Evolutionary conservation across 23 tunicate genomes (phyloP).

Genomic region (Styela clava): DNA sequence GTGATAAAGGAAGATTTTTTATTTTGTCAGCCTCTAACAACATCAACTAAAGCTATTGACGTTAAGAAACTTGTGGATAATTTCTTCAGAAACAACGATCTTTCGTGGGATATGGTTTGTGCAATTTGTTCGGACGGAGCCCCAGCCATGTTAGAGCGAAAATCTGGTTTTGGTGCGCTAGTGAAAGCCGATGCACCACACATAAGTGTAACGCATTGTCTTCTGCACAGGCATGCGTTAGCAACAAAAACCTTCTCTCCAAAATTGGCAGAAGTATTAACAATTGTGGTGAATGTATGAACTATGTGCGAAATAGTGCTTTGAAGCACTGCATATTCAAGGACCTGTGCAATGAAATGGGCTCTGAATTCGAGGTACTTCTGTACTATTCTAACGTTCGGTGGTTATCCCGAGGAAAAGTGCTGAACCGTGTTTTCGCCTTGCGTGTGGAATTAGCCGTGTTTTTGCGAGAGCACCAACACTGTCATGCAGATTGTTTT

Average conservation of each 20-base stretch:
- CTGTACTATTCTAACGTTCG: conserved; percentile 39
- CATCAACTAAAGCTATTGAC: conserved; percentile 42
- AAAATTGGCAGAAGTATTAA: conserved; percentile 67
- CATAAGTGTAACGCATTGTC: conserved; percentile 53
- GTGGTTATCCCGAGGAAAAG: too few species aligned
- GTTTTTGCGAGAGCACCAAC: conserved; percentile 60
- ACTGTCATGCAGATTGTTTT: too few species aligned
- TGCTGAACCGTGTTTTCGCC: too few species aligned
- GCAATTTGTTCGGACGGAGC: conserved; percentile 60
- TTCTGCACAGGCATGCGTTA: too few species aligned
- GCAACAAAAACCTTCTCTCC: conserved; percentile 61
- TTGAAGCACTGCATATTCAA: conserved; percentile 41
- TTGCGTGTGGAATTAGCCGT: conserved; percentile 60
- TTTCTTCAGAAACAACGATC: conserved; percentile 54
- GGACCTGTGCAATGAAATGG: conserved; percentile 53
- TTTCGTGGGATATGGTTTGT: conserved; percentile 52
- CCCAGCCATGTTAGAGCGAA: conserved; percentile 33
- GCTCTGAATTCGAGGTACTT: conserved; percentile 56
- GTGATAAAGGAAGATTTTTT: conserved; percentile 51
- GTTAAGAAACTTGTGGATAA: conserved; percentile 34
- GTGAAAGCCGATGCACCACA: too few species aligned
- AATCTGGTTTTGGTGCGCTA: too few species aligned
- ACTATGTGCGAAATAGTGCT: too few species aligned
- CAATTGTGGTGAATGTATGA: too few species aligned
- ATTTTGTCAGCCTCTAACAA: conserved; percentile 42